phyloP scores from a whole-genome alignment of 2,113 vertebrate genomes.

The Stigmatopora nigra region DNA sequence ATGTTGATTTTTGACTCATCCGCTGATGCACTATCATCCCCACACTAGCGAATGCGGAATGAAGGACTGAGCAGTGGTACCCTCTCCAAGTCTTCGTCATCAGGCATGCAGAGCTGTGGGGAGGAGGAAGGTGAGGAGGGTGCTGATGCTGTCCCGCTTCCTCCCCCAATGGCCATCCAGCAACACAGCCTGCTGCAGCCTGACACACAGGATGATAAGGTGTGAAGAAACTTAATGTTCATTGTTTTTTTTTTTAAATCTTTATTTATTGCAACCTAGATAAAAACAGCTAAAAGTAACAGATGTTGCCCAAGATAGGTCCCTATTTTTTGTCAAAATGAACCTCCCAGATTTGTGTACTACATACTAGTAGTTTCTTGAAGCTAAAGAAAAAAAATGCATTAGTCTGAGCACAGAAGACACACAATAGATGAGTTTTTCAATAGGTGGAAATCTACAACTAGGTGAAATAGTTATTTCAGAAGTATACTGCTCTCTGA shows the following conservation, averaged over 20 bases:
- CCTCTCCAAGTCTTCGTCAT: slow-evolving; percentile 95
- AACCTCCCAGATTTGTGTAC: neutral
- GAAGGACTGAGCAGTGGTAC: slow-evolving; percentile 97
- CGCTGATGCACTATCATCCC: neutral
- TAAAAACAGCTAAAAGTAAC: neutral
- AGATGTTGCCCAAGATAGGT: too few relatives aligned
- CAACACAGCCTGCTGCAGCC: slow-evolving; percentile 97
- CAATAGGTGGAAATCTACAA: neutral
- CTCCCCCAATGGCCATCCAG: slow-evolving; percentile 98
- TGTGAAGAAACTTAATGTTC: slow-evolving; percentile 43
- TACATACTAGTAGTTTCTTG: too few relatives aligned
- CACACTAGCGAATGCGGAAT: slow-evolving; percentile 83
- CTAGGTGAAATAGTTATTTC: neutral
- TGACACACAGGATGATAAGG: slow-evolving; percentile 96
- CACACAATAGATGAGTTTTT: neutral
- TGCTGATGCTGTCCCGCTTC: slow-evolving; percentile 85
- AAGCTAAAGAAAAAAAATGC: too few relatives aligned
- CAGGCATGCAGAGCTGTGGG: slow-evolving; percentile 98
- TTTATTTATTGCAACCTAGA: neutral
- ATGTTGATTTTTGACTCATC: neutral
- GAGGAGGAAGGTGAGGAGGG: slow-evolving; percentile 98
- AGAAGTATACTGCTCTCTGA: too few relatives aligned
- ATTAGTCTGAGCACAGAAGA: neutral
- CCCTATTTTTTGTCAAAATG: neutral
- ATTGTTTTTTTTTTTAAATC: neutral